Conservation (phyloP, 2,888 invertebrate genomes). For the Mesochorus sp. region DNA sequence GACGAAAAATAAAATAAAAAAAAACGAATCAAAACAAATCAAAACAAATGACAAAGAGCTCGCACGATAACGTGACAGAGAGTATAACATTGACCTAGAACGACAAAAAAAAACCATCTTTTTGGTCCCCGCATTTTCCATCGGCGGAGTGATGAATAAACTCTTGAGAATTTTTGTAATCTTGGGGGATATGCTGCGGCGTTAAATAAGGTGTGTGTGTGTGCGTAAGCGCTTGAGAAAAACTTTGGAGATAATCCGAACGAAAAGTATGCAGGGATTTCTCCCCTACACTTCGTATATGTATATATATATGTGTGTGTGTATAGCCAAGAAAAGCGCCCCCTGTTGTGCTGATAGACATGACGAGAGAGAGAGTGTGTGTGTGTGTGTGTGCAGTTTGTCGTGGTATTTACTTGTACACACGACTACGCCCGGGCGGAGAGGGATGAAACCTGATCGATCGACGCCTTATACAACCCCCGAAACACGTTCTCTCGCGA, state of each 20-base stretch:
- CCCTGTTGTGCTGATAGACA: conserved; percentile 11
- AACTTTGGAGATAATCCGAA: conserved; percentile 19
- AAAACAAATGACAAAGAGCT: too few relatives aligned
- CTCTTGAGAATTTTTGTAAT: too few relatives aligned
- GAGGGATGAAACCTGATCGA: conserved; percentile 69
- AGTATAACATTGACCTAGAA: background rate
- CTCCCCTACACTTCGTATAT: too few relatives aligned
- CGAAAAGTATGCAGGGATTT: conserved; percentile 9
- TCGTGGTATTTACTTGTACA: conserved; percentile 26
- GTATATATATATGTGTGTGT: too few relatives aligned
- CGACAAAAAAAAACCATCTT: too few relatives aligned
- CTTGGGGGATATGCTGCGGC: too few relatives aligned
- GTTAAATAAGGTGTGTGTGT: too few relatives aligned
- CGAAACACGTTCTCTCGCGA: conserved; percentile 40
- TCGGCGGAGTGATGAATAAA: too few relatives aligned
- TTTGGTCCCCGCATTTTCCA: too few relatives aligned
- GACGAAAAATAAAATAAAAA: conserved; percentile 21
- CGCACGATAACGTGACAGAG: background rate
- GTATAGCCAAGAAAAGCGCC: conserved; percentile 13
- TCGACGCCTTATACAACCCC: conserved; percentile 62
- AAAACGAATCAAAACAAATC: background rate
- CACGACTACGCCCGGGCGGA: conserved; percentile 53
- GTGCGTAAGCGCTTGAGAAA: too few relatives aligned
- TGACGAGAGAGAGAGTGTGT: background rate
- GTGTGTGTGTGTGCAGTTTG: background rate